Conservation (phyloP, 2,113 vertebrate genomes). For the Phyllopteryx taeniolatus region DNA sequence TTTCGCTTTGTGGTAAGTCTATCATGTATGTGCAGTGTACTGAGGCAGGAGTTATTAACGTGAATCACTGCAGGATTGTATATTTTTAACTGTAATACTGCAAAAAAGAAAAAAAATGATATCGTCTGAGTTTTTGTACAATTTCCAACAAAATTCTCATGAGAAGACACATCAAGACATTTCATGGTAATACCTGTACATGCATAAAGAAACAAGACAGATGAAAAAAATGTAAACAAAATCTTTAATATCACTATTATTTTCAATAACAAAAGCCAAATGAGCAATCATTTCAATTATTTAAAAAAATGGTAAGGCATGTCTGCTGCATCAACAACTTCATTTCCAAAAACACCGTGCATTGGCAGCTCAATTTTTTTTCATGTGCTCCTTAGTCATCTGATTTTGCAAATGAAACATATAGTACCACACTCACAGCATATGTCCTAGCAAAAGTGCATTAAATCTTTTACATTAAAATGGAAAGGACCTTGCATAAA, state of each 20-base stretch:
- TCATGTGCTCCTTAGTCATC: conserved; percentile 53
- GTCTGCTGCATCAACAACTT: conserved; percentile 66
- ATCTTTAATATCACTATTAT: conserved; percentile 74
- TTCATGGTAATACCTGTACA: neutral
- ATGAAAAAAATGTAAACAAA: conserved; percentile 56
- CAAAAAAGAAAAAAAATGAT: no score
- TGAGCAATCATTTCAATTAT: conserved; percentile 73
- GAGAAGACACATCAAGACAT: neutral
- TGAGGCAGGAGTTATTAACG: neutral
- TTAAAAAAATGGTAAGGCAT: conserved; percentile 78
- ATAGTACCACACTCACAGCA: conserved; percentile 60
- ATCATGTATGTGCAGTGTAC: neutral
- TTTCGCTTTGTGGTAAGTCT: neutral
- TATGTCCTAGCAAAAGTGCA: conserved; percentile 66
- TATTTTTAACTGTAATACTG: no score
- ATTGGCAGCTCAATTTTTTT: conserved; percentile 44
- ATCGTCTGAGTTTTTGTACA: neutral
- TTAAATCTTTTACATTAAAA: conserved; percentile 57
- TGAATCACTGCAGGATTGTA: neutral
- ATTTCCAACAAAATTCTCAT: neutral
- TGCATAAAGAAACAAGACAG: conserved; percentile 10
- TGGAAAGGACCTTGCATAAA: conserved; percentile 60
- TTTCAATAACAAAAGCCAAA: conserved; percentile 79
- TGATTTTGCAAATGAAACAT: conserved; percentile 50
- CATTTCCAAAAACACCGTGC: conserved; percentile 53